Conservation (phyloP, 2,888 invertebrate genomes). For the Odontocerum albicorne region DNA sequence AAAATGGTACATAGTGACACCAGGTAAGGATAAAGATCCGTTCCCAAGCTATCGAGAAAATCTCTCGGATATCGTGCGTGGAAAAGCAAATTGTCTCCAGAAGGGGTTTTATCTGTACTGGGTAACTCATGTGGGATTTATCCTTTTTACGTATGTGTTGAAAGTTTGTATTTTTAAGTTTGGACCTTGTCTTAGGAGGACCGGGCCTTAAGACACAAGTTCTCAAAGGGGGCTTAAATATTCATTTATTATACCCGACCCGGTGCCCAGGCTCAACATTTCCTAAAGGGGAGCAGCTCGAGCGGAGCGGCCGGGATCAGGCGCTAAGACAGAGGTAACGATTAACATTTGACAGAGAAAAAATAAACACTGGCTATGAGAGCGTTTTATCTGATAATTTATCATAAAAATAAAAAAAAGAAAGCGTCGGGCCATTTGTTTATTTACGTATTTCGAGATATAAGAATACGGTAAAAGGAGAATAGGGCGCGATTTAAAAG, state of each 20-base stretch:
- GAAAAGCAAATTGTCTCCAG: no score
- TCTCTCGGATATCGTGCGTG: no score
- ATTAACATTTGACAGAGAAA: conserved; percentile 34
- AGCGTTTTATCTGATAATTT: conserved; percentile 18
- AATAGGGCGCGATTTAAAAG: background rate
- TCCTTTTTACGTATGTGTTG: background rate
- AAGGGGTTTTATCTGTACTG: no score
- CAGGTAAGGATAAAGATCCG: conserved; percentile 15
- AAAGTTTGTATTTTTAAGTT: no score
- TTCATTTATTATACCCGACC: conserved; percentile 34
- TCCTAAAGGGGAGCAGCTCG: conserved; percentile 19
- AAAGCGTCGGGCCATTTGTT: conserved; percentile 1
- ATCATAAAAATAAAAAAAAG: conserved; percentile 8
- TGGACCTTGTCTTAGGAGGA: no score
- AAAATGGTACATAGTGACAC: conserved; percentile 6
- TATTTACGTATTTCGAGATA: background rate
- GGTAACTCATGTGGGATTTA: no score
- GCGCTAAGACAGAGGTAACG: conserved; percentile 26
- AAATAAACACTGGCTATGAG: conserved; percentile 26
- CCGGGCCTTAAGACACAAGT: conserved; percentile 20
- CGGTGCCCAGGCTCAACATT: conserved; percentile 32
- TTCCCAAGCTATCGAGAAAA: no score
- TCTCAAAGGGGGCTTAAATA: conserved; percentile 34
- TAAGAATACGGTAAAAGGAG: background rate
- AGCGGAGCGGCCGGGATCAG: conserved; percentile 25